These are phyloP conservation scores for Cantharis rufa DNA, from an alignment of 2,888 invertebrate genomes.

Conservation along the genomic window DNA sequence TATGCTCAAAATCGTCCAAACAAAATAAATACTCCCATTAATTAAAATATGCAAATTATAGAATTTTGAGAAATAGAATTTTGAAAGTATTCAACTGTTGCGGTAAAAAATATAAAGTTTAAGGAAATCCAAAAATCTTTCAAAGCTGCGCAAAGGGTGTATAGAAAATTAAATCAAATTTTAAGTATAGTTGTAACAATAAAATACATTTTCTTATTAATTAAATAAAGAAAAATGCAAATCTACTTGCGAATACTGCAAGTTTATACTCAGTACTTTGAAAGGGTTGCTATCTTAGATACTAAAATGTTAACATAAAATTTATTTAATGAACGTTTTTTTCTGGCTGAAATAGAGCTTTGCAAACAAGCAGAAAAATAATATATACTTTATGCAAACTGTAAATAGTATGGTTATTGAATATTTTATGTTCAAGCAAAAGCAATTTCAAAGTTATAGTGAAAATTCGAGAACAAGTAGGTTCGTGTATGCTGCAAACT, in stretches of 20 bases:
- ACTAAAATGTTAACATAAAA: not conserved
- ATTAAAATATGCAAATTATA: not conserved
- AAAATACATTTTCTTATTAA: not conserved
- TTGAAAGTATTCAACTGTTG: no score
- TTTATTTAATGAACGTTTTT: not conserved
- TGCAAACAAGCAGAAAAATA: not conserved
- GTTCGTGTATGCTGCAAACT: not conserved
- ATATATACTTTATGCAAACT: not conserved
- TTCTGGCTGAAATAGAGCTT: not conserved
- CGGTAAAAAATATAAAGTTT: no score
- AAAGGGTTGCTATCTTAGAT: not conserved
- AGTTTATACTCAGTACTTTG: not conserved
- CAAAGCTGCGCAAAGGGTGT: no score
- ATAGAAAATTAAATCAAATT: no score
- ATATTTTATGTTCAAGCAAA: not conserved
- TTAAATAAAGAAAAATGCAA: not conserved
- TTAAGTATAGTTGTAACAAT: no score
- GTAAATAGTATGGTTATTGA: not conserved
- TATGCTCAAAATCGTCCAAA: no score
- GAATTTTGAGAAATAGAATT: not conserved
- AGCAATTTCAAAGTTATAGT: not conserved
- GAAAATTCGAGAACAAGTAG: not conserved
- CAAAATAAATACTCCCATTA: not conserved
- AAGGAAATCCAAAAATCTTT: no score
- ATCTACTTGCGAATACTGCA: not conserved